Evolutionary conservation across 2,888 invertebrate genomes (phyloP).

Genomic region (Electrophaes corylata): DNA sequence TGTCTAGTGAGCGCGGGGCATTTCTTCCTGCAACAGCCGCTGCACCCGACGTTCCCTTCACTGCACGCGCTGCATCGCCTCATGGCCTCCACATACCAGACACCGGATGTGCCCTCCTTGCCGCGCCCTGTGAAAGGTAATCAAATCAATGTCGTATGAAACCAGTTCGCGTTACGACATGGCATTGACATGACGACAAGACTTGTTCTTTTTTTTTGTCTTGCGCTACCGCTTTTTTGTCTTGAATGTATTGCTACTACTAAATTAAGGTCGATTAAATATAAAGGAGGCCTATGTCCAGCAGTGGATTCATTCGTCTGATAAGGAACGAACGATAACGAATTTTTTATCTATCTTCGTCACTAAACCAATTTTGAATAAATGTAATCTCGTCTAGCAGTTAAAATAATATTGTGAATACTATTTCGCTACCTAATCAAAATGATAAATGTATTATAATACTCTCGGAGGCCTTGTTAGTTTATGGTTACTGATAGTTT

Average conservation of each 20-base stretch:
- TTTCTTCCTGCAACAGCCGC: conserved; percentile 97
- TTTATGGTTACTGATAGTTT: no score
- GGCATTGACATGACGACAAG: conserved; percentile 34
- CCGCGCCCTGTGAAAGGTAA: conserved; percentile 91
- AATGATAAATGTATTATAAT: no score
- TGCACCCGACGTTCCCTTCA: conserved; percentile 96
- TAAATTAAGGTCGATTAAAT: background rate
- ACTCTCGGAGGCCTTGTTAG: no score
- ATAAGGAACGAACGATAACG: no score
- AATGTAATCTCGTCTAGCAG: no score
- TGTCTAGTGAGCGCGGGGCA: conserved; percentile 94
- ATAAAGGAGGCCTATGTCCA: no score
- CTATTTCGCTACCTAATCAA: no score
- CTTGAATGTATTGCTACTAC: background rate
- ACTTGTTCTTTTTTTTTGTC: conserved; percentile 36
- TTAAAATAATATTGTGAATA: no score
- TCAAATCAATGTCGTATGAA: conserved; percentile 42
- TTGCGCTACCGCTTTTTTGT: conserved; percentile 15
- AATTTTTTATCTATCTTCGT: no score
- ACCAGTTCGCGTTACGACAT: conserved; percentile 38
- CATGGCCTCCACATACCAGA: conserved; percentile 93
- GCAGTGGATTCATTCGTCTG: no score
- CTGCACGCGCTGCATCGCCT: conserved; percentile 91
- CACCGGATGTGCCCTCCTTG: conserved; percentile 90
- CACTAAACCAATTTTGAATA: no score